Evolutionary conservation across 2,888 invertebrate species (phyloP).

Genomic region (Erebia epiphron): DNA sequence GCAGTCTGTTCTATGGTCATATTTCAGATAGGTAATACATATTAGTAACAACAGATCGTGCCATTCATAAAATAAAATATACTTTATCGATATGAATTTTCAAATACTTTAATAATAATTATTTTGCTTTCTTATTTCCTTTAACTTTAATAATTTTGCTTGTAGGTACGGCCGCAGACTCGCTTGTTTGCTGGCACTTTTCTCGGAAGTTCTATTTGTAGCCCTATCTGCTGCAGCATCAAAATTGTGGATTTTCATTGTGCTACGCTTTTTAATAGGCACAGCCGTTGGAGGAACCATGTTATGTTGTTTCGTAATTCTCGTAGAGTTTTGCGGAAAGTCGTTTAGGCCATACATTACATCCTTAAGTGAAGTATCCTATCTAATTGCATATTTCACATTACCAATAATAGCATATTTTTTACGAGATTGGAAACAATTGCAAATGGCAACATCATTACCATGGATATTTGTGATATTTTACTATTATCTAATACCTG

Average conservation of each 20-base stretch:
- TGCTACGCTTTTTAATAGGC: conserved; percentile 83
- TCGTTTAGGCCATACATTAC: conserved; percentile 79
- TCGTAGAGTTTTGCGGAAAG: conserved; percentile 84
- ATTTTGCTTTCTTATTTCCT: no score
- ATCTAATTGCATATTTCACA: conserved; percentile 79
- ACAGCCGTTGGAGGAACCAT: conserved; percentile 85
- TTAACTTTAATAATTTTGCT: conserved; percentile 36
- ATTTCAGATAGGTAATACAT: conserved; percentile 71
- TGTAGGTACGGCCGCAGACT: conserved; percentile 85
- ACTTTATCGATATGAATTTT: no score
- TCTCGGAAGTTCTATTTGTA: conserved; percentile 82
- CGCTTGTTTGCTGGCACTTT: conserved; percentile 82
- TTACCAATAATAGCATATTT: conserved; percentile 83
- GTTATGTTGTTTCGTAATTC: conserved; percentile 85
- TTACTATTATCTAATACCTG: conserved; percentile 88
- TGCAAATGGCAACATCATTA: conserved; percentile 82
- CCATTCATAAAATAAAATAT: no score
- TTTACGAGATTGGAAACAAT: conserved; percentile 83
- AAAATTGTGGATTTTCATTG: conserved; percentile 83
- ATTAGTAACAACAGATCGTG: no score
- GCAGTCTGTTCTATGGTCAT: conserved; percentile 80
- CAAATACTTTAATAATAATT: no score
- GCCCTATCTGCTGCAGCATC: conserved; percentile 80
- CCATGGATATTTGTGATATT: conserved; percentile 80
- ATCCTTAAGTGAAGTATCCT: conserved; percentile 81